A percentile compares a stretch with the other conserved stretches of the same genome.
Evolutionary conservation across 2,797 vertebrate species (phyloP).

Genomic region (Scyliorhinus canicula): DNA sequence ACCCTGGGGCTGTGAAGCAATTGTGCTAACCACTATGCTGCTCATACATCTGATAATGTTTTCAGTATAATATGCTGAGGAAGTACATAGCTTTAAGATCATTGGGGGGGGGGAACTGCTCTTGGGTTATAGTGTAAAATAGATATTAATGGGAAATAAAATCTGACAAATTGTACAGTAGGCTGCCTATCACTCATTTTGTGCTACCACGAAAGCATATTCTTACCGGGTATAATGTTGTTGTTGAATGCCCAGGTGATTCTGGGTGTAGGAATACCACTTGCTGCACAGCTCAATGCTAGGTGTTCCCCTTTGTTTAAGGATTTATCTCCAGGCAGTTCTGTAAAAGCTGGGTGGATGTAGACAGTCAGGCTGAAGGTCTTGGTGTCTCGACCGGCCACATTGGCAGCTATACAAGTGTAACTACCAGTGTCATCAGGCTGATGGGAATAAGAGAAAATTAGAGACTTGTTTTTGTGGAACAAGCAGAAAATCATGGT

Average conservation of each 20-base stretch:
- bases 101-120: neutral
- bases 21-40: no score
- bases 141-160: neutral
- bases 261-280: conserved; percentile 72
- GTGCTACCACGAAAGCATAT: neutral
- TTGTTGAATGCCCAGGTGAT: conserved; percentile 93
- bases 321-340: conserved; percentile 74
- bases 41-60: no score
- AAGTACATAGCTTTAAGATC: neutral
- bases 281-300: conserved; percentile 69
- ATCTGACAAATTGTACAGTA: neutral
- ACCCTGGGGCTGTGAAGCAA: no score
- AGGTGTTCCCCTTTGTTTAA: conserved; percentile 86
- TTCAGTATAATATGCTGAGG: neutral
- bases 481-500: conserved; percentile 14
- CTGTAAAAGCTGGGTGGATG: conserved; percentile 75
- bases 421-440: conserved; percentile 76
- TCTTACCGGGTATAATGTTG: conserved; percentile 79
- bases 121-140: neutral
- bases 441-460: conserved; percentile 52
- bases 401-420: conserved; percentile 77
- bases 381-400: conserved; percentile 72
- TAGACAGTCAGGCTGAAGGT: conserved; percentile 66
- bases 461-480: neutral
- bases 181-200: neutral